Evolutionary conservation across 2,113 vertebrate species (phyloP).

Genomic region (Syrrhaptes paradoxus): DNA sequence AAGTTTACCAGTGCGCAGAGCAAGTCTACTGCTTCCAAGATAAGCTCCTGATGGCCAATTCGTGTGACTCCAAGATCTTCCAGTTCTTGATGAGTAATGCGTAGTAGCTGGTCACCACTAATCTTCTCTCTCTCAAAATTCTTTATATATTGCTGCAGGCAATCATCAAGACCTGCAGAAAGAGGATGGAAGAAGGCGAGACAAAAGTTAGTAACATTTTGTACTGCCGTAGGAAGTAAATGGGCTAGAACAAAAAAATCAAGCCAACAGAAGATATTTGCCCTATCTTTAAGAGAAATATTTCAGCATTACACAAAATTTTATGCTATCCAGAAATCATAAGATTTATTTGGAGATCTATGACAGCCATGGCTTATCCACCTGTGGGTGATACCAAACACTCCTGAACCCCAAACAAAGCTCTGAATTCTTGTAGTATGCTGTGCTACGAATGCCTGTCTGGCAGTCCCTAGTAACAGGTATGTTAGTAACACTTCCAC

Average conservation of each 20-base stretch:
- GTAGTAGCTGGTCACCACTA: conserved; percentile 91
- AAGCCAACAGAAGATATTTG: not conserved
- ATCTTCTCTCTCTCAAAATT: conserved; percentile 96
- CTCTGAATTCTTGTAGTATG: not conserved
- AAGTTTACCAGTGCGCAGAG: conserved; percentile 92
- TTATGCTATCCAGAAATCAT: not conserved
- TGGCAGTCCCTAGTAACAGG: not conserved
- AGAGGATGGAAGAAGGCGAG: not conserved
- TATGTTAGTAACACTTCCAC: not conserved
- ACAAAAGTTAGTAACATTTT: not conserved
- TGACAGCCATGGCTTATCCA: not conserved
- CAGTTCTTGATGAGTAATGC: conserved; percentile 95
- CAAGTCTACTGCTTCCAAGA: conserved; percentile 95
- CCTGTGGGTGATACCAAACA: accelerated
- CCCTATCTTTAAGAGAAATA: not conserved
- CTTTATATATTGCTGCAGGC: conserved; percentile 95
- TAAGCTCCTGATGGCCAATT: conserved; percentile 97
- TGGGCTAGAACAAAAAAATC: not conserved
- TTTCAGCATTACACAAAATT: not conserved
- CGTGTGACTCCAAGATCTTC: conserved; percentile 96
- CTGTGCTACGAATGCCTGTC: not conserved
- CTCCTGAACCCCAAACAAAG: not conserved
- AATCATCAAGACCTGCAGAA: conserved; percentile 91
- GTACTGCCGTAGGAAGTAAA: not conserved
- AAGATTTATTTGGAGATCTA: not conserved